Base-by-base conservation (phyloP, 2,113 vertebrate genomes). In the Synodontis membranacea region DNA sequence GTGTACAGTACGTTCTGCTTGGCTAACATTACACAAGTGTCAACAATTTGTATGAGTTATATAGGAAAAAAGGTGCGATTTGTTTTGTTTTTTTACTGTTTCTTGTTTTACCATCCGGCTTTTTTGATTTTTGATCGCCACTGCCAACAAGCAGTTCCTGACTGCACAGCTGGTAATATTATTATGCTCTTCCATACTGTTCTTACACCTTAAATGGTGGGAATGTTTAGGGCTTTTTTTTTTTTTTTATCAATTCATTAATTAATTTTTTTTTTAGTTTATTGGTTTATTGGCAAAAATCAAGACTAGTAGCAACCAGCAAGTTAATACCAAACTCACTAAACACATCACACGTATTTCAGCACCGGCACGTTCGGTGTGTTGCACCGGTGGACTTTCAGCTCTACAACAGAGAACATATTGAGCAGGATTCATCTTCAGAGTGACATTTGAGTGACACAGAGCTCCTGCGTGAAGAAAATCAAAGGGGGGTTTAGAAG, bases 401-500 rank as follows among this genome's bases (percentile, higher is more conserved):
- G 15, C 46, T 76, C 25, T 31, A 31, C 74, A 48, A 46, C 44
- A 46, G 46, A n/a, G 44, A 76, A 50, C 5, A 48, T 76, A 48
- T 48, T 31, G 74, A 31, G 44, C 74, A 31, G 46, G 46, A 48
- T 78, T 50, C 76, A 54, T 54, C 48, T 56, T 23, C 34, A 54
- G 78, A 37, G 31, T 56, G 50, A 80, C 78, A 56, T 56, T 39
- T 80, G 78, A 80, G 52, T 80, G 52, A 80, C 52, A 31, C 80
- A 3, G 25, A 80, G 31, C 46, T 70, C 31, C 62, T 68, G 75
- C 44, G 11, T 64, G 34, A 86, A 80, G 75, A 66, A 68, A 80
- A 80, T 79, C 34, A 70, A 15, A 78, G 68, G 52, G 60, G 58
- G 28, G 66, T 79, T 79, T 64, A 85, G 75, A 85, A 31, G 34